Percentiles rank a stretch among this genome's conserved stretches.
Conservation (phyloP, 2,113 vertebrate genomes). For the Anoura caudifer region DNA sequence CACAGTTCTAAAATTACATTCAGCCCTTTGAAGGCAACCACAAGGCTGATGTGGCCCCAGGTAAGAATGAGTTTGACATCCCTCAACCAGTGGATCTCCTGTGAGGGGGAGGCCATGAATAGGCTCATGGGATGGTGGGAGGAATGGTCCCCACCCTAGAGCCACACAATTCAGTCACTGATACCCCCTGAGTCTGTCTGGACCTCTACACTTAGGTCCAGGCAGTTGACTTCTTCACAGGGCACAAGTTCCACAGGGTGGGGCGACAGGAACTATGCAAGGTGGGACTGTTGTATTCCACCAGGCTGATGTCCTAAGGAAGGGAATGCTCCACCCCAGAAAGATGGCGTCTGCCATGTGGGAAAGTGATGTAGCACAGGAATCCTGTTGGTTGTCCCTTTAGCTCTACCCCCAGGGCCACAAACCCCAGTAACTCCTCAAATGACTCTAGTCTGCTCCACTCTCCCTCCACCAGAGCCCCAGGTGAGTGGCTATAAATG, state of each 20-base stretch:
- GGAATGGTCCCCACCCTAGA: not conserved
- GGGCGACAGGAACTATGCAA: not conserved
- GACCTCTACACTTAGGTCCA: not conserved
- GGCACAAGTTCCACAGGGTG: not conserved
- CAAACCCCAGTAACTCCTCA: not conserved
- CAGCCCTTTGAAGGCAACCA: no score
- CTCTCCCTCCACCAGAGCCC: not conserved
- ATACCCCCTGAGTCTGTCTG: not conserved
- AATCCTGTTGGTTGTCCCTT: not conserved
- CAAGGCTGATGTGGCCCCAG: no score
- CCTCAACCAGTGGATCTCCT: not conserved
- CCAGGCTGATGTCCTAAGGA: not conserved
- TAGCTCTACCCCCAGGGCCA: not conserved
- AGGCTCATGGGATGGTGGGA: not conserved
- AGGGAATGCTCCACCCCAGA: not conserved
- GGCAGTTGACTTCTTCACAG: not conserved
- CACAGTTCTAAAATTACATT: no score
- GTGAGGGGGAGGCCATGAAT: not conserved
- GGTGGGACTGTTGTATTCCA: not conserved
- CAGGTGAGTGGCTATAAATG: not conserved
- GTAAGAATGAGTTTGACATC: no score
- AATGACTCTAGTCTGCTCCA: not conserved
- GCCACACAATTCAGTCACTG: not conserved
- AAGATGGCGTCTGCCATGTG: not conserved
- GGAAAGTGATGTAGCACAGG: not conserved